A percentile compares a stretch with the other conserved stretches of the same genome.
Evolutionary conservation across 2,113 vertebrate genomes (phyloP).

Genomic region (Pseudolaguvia tuberculata): DNA sequence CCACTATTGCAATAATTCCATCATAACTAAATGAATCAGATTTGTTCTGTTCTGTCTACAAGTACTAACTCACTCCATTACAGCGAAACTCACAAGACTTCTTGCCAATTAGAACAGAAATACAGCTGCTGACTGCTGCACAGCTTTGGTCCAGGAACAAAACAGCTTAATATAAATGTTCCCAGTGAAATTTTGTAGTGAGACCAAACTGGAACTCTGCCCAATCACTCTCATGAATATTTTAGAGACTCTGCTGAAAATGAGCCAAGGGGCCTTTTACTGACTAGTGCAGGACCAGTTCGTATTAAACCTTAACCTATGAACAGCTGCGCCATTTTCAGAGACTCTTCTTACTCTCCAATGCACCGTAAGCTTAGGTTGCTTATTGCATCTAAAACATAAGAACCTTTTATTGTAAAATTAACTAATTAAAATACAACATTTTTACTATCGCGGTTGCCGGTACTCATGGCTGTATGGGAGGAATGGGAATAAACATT

Average conservation of each 20-base stretch:
- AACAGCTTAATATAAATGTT: constrained; percentile 4
- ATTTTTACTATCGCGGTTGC: no score
- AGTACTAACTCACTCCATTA: constrained; percentile 10
- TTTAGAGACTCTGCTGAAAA: constrained; percentile 5
- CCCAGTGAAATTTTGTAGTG: not conserved
- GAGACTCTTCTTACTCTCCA: not conserved
- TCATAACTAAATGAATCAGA: not conserved
- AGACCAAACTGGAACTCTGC: constrained; percentile 1
- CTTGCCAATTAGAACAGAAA: constrained; percentile 15
- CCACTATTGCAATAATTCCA: not conserved
- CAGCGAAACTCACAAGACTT: not conserved
- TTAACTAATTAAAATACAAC: not conserved
- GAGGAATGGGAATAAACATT: no score
- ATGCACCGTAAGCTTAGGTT: not conserved
- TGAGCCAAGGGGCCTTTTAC: constrained; percentile 4
- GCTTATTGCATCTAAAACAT: not conserved
- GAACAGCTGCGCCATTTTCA: not conserved
- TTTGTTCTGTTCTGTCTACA: constrained; percentile 11
- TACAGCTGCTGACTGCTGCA: constrained; percentile 6
- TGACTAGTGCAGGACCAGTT: not conserved
- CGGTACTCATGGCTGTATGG: not conserved
- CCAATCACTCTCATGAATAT: constrained; percentile 21
- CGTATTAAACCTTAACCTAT: not conserved
- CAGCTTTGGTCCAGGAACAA: constrained; percentile 12
- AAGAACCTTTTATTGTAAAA: constrained; percentile 2